These are phyloP conservation scores for Eupithecia vulgata DNA, from an alignment of 2,888 invertebrate genomes.

Conservation along the genomic window DNA sequence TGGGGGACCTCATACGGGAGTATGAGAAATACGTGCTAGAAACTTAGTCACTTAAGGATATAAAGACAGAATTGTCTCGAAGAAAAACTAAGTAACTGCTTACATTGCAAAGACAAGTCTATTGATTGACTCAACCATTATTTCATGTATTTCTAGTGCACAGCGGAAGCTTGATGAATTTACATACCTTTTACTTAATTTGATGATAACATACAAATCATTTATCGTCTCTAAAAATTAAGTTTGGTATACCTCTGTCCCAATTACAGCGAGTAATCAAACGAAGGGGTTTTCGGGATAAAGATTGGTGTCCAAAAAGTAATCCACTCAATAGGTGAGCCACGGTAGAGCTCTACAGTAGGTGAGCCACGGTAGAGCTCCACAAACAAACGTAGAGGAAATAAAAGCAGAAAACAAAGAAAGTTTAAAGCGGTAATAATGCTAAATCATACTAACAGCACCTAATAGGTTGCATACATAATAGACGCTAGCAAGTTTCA, in stretches of 20 bases:
- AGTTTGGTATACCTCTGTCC: neutral
- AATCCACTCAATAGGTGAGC: too few species aligned
- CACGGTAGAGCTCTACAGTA: too few species aligned
- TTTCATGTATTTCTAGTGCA: neutral
- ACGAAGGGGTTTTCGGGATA: neutral
- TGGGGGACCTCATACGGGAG: neutral
- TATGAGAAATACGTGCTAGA: too few species aligned
- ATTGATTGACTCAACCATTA: too few species aligned
- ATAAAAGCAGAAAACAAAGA: slow-evolving; percentile 47
- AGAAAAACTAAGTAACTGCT: neutral
- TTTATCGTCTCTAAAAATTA: neutral
- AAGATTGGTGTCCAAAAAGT: neutral
- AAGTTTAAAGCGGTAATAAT: slow-evolving; percentile 42
- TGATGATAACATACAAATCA: too few species aligned
- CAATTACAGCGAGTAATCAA: neutral
- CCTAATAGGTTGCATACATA: slow-evolving; percentile 48
- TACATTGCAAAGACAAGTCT: neutral
- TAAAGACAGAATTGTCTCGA: neutral
- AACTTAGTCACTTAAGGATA: neutral
- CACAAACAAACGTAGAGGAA: slow-evolving; percentile 5
- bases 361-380: neutral
- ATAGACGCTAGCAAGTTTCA: slow-evolving; percentile 40
- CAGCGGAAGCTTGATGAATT: neutral
- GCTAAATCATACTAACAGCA: slow-evolving; percentile 54
- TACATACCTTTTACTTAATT: neutral